Conservation (phyloP, 2,113 vertebrate species). For the Vidua macroura region DNA sequence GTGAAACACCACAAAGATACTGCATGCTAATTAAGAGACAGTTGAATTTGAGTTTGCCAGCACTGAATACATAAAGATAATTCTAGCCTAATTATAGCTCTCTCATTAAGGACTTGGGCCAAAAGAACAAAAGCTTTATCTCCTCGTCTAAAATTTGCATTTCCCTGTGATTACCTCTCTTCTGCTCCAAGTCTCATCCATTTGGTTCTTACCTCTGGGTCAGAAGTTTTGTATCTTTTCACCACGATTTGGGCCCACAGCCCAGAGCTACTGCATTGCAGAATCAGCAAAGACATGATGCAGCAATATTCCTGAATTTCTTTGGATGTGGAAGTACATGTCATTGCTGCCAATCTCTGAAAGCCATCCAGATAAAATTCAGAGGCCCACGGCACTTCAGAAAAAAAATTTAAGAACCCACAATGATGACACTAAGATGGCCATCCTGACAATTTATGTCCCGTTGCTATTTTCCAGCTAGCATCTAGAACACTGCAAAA, state of each 20-base stretch:
- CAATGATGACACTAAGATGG: background rate
- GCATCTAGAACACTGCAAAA: background rate
- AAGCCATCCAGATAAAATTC: background rate
- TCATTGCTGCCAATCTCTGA: background rate
- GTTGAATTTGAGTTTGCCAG: background rate
- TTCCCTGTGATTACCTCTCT: background rate
- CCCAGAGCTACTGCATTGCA: conserved; percentile 53
- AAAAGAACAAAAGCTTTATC: background rate
- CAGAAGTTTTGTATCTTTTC: background rate
- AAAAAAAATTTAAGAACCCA: background rate
- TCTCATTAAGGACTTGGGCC: background rate
- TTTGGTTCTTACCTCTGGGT: background rate
- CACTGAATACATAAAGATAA: background rate
- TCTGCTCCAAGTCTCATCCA: background rate
- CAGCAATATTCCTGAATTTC: conserved; percentile 8
- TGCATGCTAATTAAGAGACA: background rate
- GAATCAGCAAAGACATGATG: conserved; percentile 39
- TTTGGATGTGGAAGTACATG: background rate
- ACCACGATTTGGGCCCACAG: background rate
- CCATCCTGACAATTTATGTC: background rate
- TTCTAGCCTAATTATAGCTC: background rate
- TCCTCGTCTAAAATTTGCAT: background rate
- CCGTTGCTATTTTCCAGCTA: background rate
- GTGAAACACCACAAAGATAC: background rate
- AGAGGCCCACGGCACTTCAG: background rate